Conservation (phyloP, 2,113 vertebrate species). For the Vulpes ferrilata region DNA sequence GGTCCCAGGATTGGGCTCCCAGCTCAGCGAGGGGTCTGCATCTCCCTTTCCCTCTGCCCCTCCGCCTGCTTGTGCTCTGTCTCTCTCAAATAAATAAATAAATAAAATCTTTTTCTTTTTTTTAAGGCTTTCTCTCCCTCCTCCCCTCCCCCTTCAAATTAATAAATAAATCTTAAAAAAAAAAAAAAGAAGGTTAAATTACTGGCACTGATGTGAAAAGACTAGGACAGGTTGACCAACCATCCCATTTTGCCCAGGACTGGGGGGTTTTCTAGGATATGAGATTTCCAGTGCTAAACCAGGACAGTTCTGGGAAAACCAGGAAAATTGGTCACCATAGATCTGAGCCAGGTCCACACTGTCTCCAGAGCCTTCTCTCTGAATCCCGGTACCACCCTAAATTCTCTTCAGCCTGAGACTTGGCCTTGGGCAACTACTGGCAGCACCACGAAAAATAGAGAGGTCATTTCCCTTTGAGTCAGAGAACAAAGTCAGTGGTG, state of each 20-base stretch:
- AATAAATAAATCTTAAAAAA: not conserved
- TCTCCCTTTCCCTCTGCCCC: too few relatives aligned
- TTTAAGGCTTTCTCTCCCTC: not conserved
- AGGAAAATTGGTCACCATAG: not conserved
- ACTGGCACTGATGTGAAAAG: not conserved
- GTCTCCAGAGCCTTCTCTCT: not conserved
- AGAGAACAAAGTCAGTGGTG: slow-evolving; percentile 20
- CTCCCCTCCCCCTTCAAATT: not conserved
- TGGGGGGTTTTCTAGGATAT: not conserved
- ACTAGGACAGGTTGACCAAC: not conserved
- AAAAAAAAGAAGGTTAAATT: not conserved
- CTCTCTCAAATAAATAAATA: too few relatives aligned
- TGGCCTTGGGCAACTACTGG: not conserved
- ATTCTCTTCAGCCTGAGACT: not conserved
- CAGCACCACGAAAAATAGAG: not conserved
- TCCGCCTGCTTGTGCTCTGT: too few relatives aligned
- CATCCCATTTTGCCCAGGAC: not conserved
- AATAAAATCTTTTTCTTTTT: too few relatives aligned
- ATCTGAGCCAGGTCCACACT: not conserved
- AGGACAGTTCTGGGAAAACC: not conserved
- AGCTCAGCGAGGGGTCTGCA: too few relatives aligned
- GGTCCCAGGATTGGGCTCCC: too few relatives aligned
- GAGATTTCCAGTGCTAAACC: not conserved
- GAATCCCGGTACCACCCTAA: not conserved
- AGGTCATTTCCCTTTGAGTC: slow-evolving; percentile 7